Evolutionary conservation across 2,888 invertebrate genomes (phyloP).

Genomic region (Scotopteryx bipunctaria): DNA sequence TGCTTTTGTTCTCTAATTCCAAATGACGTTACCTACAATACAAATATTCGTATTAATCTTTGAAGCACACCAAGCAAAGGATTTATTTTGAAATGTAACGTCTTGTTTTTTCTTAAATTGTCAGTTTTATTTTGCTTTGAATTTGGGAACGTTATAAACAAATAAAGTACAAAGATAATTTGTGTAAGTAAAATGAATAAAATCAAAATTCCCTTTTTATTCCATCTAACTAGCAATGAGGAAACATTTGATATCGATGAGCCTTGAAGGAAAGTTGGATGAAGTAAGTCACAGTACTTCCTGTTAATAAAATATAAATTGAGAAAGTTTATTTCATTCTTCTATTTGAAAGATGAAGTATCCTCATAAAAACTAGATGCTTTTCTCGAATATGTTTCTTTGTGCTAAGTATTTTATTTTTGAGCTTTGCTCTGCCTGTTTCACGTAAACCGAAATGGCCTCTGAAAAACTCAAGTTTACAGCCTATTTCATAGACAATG

Average conservation of each 20-base stretch:
- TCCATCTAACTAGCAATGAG: constrained; percentile 12
- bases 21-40: not conserved
- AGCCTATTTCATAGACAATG: constrained; percentile 9
- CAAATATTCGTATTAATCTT: not conserved
- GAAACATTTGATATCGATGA: constrained; percentile 65
- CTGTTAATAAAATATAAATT: constrained; percentile 74
- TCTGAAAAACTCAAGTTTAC: not conserved
- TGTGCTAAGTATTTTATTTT: too few relatives aligned
- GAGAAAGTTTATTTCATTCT: constrained; percentile 56
- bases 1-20: not conserved
- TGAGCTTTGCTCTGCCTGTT: too few relatives aligned
- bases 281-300: constrained; percentile 68
- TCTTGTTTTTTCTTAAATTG: too few relatives aligned
- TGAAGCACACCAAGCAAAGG: too few relatives aligned
- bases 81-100: too few relatives aligned
- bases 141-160: too few relatives aligned
- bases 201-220: constrained; percentile 1
- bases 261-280: constrained; percentile 68
- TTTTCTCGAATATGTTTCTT: constrained; percentile 2
- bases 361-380: constrained; percentile 21
- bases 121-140: too few relatives aligned
- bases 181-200: constrained; percentile 5
- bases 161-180: too few relatives aligned
- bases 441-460: not conserved
- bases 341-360: constrained; percentile 29